Conservation (phyloP, 2,113 vertebrate species). For the Okapia johnstoni region DNA sequence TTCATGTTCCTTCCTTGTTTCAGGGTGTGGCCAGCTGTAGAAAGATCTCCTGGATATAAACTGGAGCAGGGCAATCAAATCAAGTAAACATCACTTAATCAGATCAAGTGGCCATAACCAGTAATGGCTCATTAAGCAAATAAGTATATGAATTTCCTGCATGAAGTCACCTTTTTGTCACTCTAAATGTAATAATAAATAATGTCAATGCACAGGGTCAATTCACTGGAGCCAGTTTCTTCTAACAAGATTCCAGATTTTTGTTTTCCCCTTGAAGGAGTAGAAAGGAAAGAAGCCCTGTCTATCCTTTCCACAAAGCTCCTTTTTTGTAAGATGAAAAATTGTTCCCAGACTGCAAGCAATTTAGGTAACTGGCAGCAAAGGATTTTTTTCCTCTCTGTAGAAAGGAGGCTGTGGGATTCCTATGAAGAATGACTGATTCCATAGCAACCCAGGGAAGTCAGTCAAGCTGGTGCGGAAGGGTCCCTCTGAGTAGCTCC, state of each 20-base stretch:
- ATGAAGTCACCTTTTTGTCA: background rate
- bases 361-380: background rate
- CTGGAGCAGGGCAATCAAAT: background rate
- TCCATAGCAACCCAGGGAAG: background rate
- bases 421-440: background rate
- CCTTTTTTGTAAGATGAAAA: background rate
- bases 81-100: background rate
- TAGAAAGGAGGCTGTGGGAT: background rate
- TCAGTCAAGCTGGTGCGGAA: background rate
- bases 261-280: background rate
- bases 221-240: background rate
- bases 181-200: slow-evolving; percentile 7
- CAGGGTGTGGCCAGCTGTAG: background rate
- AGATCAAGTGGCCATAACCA: background rate
- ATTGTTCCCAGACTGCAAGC: background rate
- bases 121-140: background rate
- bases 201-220: background rate
- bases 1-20: background rate
- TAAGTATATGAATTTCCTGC: slow-evolving; percentile 2
- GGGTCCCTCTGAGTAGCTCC: background rate
- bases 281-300: background rate
- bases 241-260: background rate
- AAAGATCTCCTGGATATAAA: background rate
- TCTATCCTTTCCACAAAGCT: background rate
- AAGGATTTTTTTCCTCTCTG: background rate